Percentiles rank a stretch among this genome's conserved stretches.
These are phyloP conservation scores for Ashinkailepas kermadecensis DNA, from an alignment of 2,888 invertebrate genomes.

Conservation along the genomic window DNA sequence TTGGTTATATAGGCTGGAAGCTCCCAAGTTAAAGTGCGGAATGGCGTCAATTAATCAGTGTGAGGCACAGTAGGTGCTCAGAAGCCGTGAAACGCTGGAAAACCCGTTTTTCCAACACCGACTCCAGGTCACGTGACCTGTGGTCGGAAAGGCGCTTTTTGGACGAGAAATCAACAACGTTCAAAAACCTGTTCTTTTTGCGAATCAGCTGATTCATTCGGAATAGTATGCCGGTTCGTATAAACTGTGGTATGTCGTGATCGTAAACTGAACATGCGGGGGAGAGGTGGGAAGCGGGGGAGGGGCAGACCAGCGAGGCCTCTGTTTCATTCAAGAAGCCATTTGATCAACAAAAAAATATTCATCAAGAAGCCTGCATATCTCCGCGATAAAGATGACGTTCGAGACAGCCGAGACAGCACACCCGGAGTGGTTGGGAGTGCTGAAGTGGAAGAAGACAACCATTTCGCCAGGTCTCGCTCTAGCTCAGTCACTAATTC, in stretches of 20 bases:
- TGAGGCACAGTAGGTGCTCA: background rate
- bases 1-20: background rate
- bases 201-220: constrained; percentile 13
- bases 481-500: background rate
- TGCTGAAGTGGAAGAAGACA: constrained; percentile 12
- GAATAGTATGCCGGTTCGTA: background rate
- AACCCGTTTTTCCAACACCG: background rate
- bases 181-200: constrained; percentile 15
- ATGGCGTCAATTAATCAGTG: constrained; percentile 13
- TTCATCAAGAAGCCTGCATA: constrained; percentile 82
- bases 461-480: background rate
- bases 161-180: constrained; percentile 19
- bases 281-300: background rate
- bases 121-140: constrained; percentile 16
- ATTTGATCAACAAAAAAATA: constrained; percentile 3
- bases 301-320: constrained; percentile 4
- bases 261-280: constrained; percentile 2
- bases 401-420: constrained; percentile 28
- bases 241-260: background rate
- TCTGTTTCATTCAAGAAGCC: background rate
- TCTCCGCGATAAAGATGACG: constrained; percentile 55
- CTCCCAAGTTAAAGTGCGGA: background rate
- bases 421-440: constrained; percentile 25
- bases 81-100: background rate
- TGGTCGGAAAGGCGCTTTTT: constrained; percentile 16